These are phyloP conservation scores for Notospermus geniculatus DNA, from an alignment of 1,140 invertebrate genomes.

Conservation along the genomic window DNA sequence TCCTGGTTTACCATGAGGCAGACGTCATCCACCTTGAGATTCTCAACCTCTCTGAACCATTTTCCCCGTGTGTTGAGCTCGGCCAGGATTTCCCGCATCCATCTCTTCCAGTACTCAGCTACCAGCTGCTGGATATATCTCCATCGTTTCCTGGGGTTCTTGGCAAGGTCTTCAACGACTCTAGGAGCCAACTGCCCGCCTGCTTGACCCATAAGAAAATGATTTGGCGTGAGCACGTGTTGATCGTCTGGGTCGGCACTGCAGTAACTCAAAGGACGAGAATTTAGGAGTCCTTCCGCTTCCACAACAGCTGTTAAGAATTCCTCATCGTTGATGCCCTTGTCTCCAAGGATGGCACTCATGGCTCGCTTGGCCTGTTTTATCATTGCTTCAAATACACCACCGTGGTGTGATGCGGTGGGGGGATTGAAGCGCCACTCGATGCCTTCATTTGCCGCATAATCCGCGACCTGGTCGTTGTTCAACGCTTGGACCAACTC, in stretches of 20 bases:
- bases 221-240: conserved; percentile 5
- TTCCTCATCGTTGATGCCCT: conserved; percentile 11
- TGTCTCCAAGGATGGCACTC: not conserved
- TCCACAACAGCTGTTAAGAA: conserved; percentile 10
- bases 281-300: conserved; percentile 9
- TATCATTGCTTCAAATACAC: conserved; percentile 16
- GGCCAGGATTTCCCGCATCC: conserved; percentile 15
- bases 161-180: not conserved
- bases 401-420: conserved; percentile 16
- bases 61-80: not conserved
- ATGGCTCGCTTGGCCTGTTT: conserved; percentile 10
- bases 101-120: conserved; percentile 15
- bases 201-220: conserved; percentile 12
- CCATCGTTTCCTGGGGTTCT: conserved; percentile 14
- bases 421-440: conserved; percentile 15
- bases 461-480: not conserved
- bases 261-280: too few relatives aligned
- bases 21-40: conserved; percentile 5
- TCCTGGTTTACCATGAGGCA: not conserved
- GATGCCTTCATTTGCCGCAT: not conserved
- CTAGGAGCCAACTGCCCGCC: conserved; percentile 19
- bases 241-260: conserved; percentile 9
- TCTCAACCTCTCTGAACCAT: conserved; percentile 1
- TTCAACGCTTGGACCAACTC: conserved; percentile 2
- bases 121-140: conserved; percentile 10